These are phyloP conservation scores for Stegodyphus dumicola DNA, from an alignment of 1,140 invertebrate species.

Conservation along the genomic window DNA sequence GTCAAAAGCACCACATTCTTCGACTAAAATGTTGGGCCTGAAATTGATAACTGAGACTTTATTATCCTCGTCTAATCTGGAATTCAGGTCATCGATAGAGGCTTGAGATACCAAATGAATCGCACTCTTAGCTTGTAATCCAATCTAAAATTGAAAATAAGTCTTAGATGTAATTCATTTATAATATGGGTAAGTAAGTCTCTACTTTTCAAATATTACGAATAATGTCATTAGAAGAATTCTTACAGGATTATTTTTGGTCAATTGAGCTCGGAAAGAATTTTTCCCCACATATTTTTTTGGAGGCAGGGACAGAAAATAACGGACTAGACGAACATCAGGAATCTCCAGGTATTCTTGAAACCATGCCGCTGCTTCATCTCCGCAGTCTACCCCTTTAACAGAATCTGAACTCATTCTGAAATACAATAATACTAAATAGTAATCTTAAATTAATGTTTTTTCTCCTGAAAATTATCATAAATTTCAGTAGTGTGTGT, in stretches of 20 bases:
- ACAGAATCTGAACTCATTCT: background rate
- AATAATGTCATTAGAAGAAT: background rate
- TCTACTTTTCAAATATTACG: background rate
- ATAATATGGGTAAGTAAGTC: background rate
- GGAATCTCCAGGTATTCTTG: background rate
- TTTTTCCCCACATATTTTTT: background rate
- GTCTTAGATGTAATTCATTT: background rate
- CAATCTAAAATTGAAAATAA: background rate
- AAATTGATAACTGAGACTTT: background rate
- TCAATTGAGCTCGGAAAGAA: background rate
- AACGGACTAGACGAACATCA: background rate
- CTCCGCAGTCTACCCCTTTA: background rate
- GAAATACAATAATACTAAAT: background rate
- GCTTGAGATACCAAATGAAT: background rate
- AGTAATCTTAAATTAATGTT: background rate
- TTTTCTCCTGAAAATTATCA: background rate
- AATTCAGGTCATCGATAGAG: background rate
- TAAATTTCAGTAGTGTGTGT: background rate
- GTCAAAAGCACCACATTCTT: background rate
- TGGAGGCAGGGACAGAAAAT: background rate
- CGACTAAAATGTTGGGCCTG: background rate
- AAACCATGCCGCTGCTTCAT: background rate
- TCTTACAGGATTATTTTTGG: background rate
- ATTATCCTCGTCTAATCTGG: background rate
- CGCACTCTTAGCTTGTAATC: background rate